These are phyloP conservation scores for Pseudomyrmex sp. DNA, from an alignment of 1,140 invertebrate species.

Conservation along the genomic window DNA sequence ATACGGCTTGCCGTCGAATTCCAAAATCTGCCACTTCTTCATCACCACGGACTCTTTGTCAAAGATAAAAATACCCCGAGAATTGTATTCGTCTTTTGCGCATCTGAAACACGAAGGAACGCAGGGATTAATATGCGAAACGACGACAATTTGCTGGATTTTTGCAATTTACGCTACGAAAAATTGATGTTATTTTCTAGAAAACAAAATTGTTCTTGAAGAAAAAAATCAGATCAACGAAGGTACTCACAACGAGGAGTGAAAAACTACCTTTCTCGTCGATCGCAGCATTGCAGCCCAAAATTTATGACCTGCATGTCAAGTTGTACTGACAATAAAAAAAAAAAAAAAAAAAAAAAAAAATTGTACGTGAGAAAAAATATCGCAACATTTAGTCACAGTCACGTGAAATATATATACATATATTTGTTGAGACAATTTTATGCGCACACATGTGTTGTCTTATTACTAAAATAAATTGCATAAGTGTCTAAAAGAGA, in stretches of 20 bases:
- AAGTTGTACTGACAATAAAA: slow-evolving; percentile 25
- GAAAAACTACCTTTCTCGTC: slow-evolving; percentile 50
- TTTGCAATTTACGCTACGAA: too few species aligned
- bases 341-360: background rate
- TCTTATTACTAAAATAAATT: too few species aligned
- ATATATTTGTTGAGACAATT: too few species aligned
- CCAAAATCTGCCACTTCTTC: slow-evolving; percentile 84
- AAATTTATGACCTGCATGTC: slow-evolving; percentile 26
- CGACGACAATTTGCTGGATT: too few species aligned
- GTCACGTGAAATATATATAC: too few species aligned
- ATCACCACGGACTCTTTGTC: slow-evolving; percentile 82
- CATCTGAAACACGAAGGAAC: slow-evolving; percentile 80
- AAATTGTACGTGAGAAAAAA: too few species aligned
- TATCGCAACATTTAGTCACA: too few species aligned
- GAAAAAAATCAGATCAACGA: slow-evolving; percentile 51
- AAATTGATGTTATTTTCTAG: too few species aligned
- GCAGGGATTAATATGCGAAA: slow-evolving; percentile 41
- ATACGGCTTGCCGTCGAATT: slow-evolving; percentile 83
- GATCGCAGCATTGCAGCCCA: slow-evolving; percentile 46
- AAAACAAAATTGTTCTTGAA: background rate
- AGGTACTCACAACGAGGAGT: slow-evolving; percentile 53
- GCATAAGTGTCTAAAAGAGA: too few species aligned
- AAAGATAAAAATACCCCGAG: slow-evolving; percentile 82
- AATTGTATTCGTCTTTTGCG: slow-evolving; percentile 66
- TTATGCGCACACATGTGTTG: too few species aligned